Percentiles rank a stretch among this genome's conserved stretches.
Evolutionary conservation across 2,888 invertebrate species (phyloP).

Genomic region (Drosophila melanosoma): DNA sequence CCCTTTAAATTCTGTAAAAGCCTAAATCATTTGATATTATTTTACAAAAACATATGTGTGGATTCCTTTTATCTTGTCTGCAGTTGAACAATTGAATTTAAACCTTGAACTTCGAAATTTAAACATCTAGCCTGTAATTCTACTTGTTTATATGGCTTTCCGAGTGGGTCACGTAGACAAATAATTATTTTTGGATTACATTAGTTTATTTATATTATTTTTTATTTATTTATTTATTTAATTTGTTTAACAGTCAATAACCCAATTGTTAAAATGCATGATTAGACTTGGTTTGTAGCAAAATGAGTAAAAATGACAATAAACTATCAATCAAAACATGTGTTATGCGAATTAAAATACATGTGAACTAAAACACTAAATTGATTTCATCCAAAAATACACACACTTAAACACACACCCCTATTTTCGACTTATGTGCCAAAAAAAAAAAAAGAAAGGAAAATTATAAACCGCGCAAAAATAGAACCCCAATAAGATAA

Average conservation of each 20-base stretch:
- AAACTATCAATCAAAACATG: neutral
- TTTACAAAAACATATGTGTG: neutral
- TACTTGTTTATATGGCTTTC: neutral
- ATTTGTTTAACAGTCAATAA: neutral
- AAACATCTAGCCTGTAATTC: neutral
- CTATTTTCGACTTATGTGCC: slow-evolving; percentile 2
- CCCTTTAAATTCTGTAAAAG: neutral
- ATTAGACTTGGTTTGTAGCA: neutral
- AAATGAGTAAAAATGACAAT: neutral
- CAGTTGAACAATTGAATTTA: neutral
- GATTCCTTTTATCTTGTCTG: too few species aligned
- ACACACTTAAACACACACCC: slow-evolving; percentile 34
- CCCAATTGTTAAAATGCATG: neutral
- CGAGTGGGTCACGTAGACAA: neutral
- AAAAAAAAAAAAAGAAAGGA: neutral
- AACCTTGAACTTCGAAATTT: neutral
- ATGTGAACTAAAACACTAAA: slow-evolving; percentile 24
- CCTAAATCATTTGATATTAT: neutral
- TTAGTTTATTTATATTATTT: neutral
- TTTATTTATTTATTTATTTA: neutral
- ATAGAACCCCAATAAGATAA: slow-evolving; percentile 32
- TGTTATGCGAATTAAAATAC: neutral
- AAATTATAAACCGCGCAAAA: neutral
- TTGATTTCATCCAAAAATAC: slow-evolving; percentile 13
- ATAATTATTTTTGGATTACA: neutral